A percentile compares a stretch with the other conserved stretches of the same genome.
Conservation (phyloP, 2,113 vertebrate species). For the Hemibates koningsi region DNA sequence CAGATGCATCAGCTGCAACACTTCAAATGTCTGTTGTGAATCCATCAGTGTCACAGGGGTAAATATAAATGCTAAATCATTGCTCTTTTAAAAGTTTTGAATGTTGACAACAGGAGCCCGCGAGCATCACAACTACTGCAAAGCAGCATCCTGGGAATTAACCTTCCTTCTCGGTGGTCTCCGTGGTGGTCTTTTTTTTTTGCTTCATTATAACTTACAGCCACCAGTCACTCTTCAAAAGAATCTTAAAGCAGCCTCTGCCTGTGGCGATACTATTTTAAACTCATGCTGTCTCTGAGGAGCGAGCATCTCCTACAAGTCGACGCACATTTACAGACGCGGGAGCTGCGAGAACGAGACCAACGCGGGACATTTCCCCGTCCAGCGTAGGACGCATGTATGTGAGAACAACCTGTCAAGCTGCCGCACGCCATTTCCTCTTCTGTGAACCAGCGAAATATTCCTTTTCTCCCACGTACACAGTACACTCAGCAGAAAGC, state of each 20-base stretch:
- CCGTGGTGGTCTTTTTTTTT: neutral
- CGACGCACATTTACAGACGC: neutral
- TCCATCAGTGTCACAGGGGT: neutral
- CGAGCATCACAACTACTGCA: neutral
- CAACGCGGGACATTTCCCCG: conserved; percentile 18
- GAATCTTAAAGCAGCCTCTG: neutral
- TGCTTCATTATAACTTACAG: conserved; percentile 12
- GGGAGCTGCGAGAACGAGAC: neutral
- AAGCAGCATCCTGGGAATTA: neutral
- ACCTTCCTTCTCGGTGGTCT: neutral
- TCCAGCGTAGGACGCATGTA: neutral
- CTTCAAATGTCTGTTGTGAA: neutral
- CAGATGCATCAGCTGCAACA: neutral
- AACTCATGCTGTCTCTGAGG: conserved; percentile 11
- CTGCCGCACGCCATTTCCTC: neutral
- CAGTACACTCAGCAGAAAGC: neutral
- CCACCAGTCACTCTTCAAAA: conserved; percentile 36
- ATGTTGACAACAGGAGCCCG: neutral
- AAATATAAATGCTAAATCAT: neutral
- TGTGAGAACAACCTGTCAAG: neutral
- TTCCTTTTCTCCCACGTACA: neutral
- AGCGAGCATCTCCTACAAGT: neutral
- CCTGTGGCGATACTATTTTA: conserved; percentile 36
- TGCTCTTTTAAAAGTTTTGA: neutral
- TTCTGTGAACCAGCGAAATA: conserved; percentile 1